Evolutionary conservation across 2,797 vertebrate species (phyloP), one percentile per base, ranked within the genome.

Genomic region (Gallirallus australis): DNA sequence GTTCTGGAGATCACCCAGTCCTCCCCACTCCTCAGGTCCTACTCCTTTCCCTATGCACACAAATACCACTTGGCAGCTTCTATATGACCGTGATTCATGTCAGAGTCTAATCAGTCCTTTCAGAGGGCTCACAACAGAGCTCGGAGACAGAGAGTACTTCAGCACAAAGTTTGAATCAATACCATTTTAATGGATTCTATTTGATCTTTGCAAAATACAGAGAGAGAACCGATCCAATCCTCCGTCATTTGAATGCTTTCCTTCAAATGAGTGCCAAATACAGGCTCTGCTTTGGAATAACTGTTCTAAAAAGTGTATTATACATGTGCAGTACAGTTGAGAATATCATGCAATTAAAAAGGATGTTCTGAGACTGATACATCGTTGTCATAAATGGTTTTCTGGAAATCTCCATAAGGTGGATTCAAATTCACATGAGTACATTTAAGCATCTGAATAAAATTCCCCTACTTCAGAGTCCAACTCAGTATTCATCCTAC

Each of bases 151-250:
- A n/a, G 54, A 42, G 52, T 3, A 30, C 27, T 68, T 73, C 61
- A 73, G 40, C 52, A 59, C n/a, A 53, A 78, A 78, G 30, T 82
- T 56, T 72, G 75, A 86, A 88, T 82, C 59, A 45, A 60, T 88
- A 93, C 66, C 30, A 63, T 37, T 86, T 94, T 72, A 86, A 88
- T 86, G 79, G 65, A 83, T 95, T 91, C 88, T 88, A 23, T 90
- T 83, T 95, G 76, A 86, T 88, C 79, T 79, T 86, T 73, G 33
- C 50, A 88, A 90, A 77, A 83, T 19, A 16, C 21, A 48, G 20
- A 37, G 17, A 80, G 50, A 61, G 60, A 83, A 77, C 12, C 6
- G 21, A 68, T 75, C 50, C 15, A 4, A 42, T 52, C 37, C 42
- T 42, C 11, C 0, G 0, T 76, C 56, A 66, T 42, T 35, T 65